Percentiles rank a stretch among this genome's conserved stretches.
Conservation (phyloP, 2,888 invertebrate species). For the Drosophila sordidula region DNA sequence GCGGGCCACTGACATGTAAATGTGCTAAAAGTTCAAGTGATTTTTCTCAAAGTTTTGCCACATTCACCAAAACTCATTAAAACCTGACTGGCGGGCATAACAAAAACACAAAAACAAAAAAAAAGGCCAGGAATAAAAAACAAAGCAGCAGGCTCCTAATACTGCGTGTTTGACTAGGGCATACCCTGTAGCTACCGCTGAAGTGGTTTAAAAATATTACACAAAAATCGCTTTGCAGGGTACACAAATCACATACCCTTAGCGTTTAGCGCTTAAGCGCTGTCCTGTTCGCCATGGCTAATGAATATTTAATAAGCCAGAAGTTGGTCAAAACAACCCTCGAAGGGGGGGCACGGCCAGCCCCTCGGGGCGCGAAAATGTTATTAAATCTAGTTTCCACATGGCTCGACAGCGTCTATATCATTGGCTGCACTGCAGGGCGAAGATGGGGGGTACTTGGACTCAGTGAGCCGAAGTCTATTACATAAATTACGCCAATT, state of each 20-base stretch:
- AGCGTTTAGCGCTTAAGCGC: constrained; percentile 15
- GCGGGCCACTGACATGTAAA: constrained; percentile 82
- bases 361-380: constrained; percentile 54
- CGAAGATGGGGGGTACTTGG: background rate
- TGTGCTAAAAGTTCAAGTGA: constrained; percentile 79
- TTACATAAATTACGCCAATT: constrained; percentile 78
- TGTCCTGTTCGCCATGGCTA: constrained; percentile 59
- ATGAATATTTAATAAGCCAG: constrained; percentile 83
- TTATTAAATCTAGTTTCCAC: constrained; percentile 83
- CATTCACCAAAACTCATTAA: constrained; percentile 71
- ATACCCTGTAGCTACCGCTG: constrained; percentile 8
- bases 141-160: background rate
- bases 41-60: constrained; percentile 55
- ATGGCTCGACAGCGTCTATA: constrained; percentile 67
- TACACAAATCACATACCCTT: constrained; percentile 20
- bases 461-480: constrained; percentile 67
- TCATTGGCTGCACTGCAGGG: constrained; percentile 52
- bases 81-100: constrained; percentile 62
- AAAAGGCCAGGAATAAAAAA: background rate
- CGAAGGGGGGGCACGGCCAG: constrained; percentile 8
- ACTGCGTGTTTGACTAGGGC: background rate
- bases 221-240: constrained; percentile 17
- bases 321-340: constrained; percentile 51
- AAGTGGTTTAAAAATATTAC: too few species aligned
- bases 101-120: constrained; percentile 17